Evolutionary conservation across 37 sponge, comb jelly and placozoan species (phyloP).

Genomic region (Sycon ciliatum): DNA sequence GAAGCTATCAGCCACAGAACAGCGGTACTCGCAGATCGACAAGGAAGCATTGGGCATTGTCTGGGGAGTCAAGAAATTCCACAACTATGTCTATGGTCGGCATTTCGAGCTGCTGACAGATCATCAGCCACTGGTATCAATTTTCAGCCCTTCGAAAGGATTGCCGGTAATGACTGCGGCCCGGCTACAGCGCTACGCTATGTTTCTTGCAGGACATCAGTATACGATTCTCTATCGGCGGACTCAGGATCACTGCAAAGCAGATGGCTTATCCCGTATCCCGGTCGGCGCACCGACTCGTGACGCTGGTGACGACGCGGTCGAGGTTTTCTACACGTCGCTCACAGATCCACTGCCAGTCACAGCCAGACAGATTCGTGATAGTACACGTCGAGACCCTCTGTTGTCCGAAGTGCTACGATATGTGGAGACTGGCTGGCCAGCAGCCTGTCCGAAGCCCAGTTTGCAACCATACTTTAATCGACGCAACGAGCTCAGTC

Average conservation of each 20-base stretch:
- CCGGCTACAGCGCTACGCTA: slow-evolving; percentile 42
- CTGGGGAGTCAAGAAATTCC: slow-evolving; percentile 20
- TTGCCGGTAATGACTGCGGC: slow-evolving; percentile 35
- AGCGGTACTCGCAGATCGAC: slow-evolving; percentile 3
- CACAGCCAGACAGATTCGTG: neutral
- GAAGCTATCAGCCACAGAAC: neutral
- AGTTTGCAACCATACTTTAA: slow-evolving; percentile 5
- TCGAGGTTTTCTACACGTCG: no score
- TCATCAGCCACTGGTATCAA: slow-evolving; percentile 36
- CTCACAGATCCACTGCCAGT: no score
- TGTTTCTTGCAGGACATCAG: slow-evolving; percentile 20
- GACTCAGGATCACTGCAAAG: slow-evolving; percentile 34
- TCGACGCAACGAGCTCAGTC: slow-evolving; percentile 5
- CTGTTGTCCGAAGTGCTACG: slow-evolving; percentile 9
- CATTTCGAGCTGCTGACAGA: slow-evolving; percentile 19
- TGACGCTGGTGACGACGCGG: neutral
- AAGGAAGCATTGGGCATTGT: slow-evolving; percentile 30
- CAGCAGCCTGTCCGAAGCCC: neutral
- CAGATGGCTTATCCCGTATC: slow-evolving; percentile 38
- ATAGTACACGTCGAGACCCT: slow-evolving; percentile 9
- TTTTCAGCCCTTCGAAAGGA: slow-evolving; percentile 29
- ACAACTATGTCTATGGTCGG: slow-evolving; percentile 8
- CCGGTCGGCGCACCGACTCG: neutral
- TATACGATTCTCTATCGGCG: slow-evolving; percentile 35
- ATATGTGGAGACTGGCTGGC: slow-evolving; percentile 3